Conservation (phyloP, 2,113 vertebrate genomes). For the Oenanthe melanoleuca region DNA sequence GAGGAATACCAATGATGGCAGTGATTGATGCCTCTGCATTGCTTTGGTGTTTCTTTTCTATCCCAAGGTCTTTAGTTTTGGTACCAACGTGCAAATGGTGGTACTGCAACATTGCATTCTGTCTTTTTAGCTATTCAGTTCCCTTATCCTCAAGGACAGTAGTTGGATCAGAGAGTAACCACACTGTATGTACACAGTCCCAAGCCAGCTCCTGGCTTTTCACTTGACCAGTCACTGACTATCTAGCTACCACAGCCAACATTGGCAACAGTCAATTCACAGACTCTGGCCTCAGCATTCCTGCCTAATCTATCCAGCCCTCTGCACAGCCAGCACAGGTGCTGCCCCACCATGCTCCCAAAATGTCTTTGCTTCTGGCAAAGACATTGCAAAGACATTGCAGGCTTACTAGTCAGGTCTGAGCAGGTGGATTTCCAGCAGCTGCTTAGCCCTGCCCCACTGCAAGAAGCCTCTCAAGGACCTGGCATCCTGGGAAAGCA, state of each 20-base stretch:
- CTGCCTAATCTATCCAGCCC: background rate
- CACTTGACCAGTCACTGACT: background rate
- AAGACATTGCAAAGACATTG: background rate
- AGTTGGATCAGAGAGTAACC: background rate
- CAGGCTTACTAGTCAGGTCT: background rate
- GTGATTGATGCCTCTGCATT: background rate
- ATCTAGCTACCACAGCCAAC: background rate
- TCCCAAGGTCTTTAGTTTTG: background rate
- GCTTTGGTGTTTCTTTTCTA: background rate
- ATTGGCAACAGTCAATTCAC: fast-evolving
- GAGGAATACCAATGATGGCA: background rate
- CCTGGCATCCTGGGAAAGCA: background rate
- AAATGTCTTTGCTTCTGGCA: background rate
- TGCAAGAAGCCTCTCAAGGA: background rate
- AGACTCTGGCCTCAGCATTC: background rate
- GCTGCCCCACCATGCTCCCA: background rate
- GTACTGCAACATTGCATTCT: background rate
- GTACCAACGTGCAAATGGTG: background rate
- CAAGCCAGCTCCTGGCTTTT: background rate
- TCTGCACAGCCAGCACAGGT: background rate
- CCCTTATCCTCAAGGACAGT: background rate
- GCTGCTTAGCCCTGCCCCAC: background rate
- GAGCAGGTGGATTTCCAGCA: background rate
- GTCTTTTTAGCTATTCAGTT: background rate
- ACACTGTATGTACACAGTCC: background rate